phyloP scores from a whole-genome alignment of 2,888 invertebrate species.

The Drosophila nigricruria region DNA sequence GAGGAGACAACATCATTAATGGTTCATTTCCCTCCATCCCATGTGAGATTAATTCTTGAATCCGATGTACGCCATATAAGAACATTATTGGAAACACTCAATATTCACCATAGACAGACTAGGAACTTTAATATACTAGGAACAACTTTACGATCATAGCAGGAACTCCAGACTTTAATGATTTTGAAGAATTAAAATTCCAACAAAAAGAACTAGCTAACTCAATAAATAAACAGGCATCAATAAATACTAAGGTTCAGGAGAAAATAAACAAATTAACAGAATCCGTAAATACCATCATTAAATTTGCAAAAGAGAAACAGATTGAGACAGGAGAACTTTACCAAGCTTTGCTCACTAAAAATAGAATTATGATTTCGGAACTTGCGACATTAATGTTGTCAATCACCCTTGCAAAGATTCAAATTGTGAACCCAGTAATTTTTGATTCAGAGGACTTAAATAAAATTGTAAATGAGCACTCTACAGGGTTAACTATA shows the following conservation, averaged over 20 bases:
- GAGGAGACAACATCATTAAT: not conserved
- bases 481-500: no score
- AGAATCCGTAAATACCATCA: no score
- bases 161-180: not conserved
- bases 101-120: no score
- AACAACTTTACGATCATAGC: not conserved
- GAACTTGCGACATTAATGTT: not conserved
- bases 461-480: not conserved
- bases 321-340: not conserved
- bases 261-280: not conserved
- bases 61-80: no score
- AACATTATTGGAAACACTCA: no score
- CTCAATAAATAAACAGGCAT: not conserved
- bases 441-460: no score
- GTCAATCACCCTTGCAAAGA: no score
- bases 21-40: not conserved
- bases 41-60: no score
- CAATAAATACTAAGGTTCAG: not conserved
- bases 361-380: not conserved
- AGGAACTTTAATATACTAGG: not conserved
- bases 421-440: not conserved
- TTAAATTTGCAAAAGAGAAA: not conserved
- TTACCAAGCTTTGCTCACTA: not conserved
- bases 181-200: not conserved
- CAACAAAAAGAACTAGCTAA: no score